These are phyloP conservation scores for Leucoraja erinaceus DNA, from an alignment of 2,113 vertebrate genomes.

Conservation along the genomic window DNA sequence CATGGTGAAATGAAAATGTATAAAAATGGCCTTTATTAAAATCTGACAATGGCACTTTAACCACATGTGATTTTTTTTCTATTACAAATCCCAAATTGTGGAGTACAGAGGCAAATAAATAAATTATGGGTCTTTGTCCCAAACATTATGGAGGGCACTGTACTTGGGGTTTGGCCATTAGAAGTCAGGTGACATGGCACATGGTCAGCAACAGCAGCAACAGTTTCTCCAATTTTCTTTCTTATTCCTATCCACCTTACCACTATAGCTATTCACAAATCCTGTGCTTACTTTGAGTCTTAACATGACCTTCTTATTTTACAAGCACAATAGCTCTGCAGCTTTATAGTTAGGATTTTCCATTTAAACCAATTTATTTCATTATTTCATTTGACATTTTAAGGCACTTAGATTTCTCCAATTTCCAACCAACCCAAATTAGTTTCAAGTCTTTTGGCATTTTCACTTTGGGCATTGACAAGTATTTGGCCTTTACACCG, in stretches of 20 bases:
- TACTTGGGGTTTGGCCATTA: neutral
- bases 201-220: neutral
- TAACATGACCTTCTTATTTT: neutral
- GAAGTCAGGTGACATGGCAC: neutral
- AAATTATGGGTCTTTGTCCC: neutral
- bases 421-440: neutral
- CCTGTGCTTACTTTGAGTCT: neutral
- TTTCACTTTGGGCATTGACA: neutral
- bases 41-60: too few species aligned
- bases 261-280: neutral
- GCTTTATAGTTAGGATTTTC: neutral
- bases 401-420: neutral
- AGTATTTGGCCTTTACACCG: neutral
- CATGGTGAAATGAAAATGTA: too few species aligned
- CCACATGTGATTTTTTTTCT: too few species aligned
- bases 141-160: too few species aligned
- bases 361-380: neutral
- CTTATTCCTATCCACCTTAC: neutral
- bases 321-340: neutral
- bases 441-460: neutral
- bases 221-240: neutral
- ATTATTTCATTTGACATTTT: neutral
- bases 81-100: too few species aligned
- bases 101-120: too few species aligned
- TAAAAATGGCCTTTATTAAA: too few species aligned